Conservation (phyloP, 2,113 vertebrate species). For the Periophthalmus modestus region DNA sequence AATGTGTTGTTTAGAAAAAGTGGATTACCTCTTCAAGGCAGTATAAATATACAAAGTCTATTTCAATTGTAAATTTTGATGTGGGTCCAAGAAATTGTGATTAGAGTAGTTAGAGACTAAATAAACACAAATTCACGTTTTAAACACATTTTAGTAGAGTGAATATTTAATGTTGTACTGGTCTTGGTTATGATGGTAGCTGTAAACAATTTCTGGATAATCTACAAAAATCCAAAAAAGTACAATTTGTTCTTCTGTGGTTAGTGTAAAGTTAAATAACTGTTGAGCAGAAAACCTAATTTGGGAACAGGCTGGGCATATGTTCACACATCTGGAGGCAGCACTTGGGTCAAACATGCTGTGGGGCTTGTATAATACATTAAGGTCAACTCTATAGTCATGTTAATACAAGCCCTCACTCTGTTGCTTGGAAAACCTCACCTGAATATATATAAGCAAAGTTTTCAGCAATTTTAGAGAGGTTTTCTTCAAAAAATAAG, state of each 20-base stretch:
- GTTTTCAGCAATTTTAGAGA: background rate
- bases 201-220: too few relatives aligned
- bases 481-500: background rate
- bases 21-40: too few relatives aligned
- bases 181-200: too few relatives aligned
- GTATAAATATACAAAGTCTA: too few relatives aligned
- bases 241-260: background rate
- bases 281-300: slow-evolving; percentile 13
- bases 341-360: background rate
- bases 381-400: background rate
- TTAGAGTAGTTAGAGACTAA: too few relatives aligned
- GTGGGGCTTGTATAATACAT: background rate
- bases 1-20: too few relatives aligned
- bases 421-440: background rate
- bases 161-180: too few relatives aligned
- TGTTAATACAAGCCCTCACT: background rate
- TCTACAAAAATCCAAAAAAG: background rate
- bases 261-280: background rate
- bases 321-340: slow-evolving; percentile 7
- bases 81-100: too few relatives aligned
- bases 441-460: background rate
- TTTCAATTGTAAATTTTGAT: too few relatives aligned
- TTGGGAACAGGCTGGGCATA: background rate
- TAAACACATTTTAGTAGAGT: too few relatives aligned
- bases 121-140: too few relatives aligned